Base-by-base conservation (phyloP, 2,797 vertebrate genomes). In the Tadarida brasiliensis region DNA sequence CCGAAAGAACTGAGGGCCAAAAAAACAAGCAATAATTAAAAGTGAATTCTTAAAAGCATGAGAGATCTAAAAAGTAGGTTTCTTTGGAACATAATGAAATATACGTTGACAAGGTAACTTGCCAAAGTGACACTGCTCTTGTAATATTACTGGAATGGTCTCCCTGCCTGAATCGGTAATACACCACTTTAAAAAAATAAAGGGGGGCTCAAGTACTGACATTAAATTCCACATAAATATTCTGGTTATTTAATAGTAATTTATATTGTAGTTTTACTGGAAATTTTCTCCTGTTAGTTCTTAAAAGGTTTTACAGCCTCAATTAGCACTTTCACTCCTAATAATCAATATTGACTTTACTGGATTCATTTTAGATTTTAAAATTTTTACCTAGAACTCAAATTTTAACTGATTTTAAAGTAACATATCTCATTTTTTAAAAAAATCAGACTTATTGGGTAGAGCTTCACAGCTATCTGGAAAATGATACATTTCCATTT, bases 261-360 rank as follows among this genome's bases (percentile, higher is more conserved):
- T 98, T 98, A 98, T 97, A 98, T 97, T 96, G 87, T 96, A 95
- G 65, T 96, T 97, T 98, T 98, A 98, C 98, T 98, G 98, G 98
- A 98, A 98, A 98, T 93, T 97, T 98, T 95, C 97, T 97, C 97
- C 90, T 97, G 33, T 95, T 96, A 85, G 91, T 98, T 98, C 98
- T 98, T 98, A 98, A 98, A 98, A 98, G 98, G 96, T 98, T 98
- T 98, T 98, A 98, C 81, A 97, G 96, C 96, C 77, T 98, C 97
- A 98, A 97, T 98, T 98, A 98, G 96, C 96, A 98, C 97, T 98
- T 98, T 97, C 98, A 97, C 90, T 97, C 91, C 97, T 98, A 98
- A 98, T 98, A 98, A 98, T 98, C 98, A 98, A 97, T 98, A 98
- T 97, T 98, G 98, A 98, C 98, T 98, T 98, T 98, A 95, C 96